Base-by-base conservation (phyloP, 2,113 vertebrate genomes). In the Zonotrichia leucophrys region DNA sequence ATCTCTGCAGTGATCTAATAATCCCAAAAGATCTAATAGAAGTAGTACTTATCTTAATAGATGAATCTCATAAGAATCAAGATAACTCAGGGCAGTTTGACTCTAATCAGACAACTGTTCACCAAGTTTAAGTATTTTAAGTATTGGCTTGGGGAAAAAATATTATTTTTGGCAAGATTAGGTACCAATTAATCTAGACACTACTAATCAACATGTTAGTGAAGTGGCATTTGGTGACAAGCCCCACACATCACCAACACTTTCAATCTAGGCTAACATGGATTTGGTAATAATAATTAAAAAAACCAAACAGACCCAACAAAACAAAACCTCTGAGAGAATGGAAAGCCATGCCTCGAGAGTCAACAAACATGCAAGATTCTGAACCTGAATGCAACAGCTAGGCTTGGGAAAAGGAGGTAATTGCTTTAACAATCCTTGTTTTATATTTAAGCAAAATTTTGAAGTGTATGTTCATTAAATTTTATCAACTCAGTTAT, bases 41-140 rank as follows among this genome's bases (percentile, higher is more conserved):
- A 86, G 19, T 44, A 67, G 15, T 39, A 83, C 33, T 92, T 83
- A 92, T 95, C 87, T 92, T 84, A 94, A 84, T 33, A 87, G 69
- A 82, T 68, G 35, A 92, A 88, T 86, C 64, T 47, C 79, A 77
- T 52, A 78, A 83, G 46, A 96, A 92, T 62, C 66, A 89, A 94
- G 55, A 90, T 74, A 93, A 90, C 64, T 90, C 16, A 15, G 47
- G 42, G 30, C 16, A 86, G 72, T 68, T 81, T 89, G 75, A 77
- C 55, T 62, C 37, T 80, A 74, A 90, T 75, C 82, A 90, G 67
- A 88, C 24, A 90, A 50, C 59, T 70, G 62, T 37, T 41, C 75
- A 86, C 21, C 10, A 86, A 83, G 16, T 23, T 17, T 18, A 59
- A 22, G 50, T 78, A 72, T 72, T 78, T 62, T 37, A 85, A 62